Evolutionary conservation across 2,888 invertebrate genomes (phyloP), one percentile per base, ranked within the genome.

Genomic region (Sepioteuthis lessoniana): DNA sequence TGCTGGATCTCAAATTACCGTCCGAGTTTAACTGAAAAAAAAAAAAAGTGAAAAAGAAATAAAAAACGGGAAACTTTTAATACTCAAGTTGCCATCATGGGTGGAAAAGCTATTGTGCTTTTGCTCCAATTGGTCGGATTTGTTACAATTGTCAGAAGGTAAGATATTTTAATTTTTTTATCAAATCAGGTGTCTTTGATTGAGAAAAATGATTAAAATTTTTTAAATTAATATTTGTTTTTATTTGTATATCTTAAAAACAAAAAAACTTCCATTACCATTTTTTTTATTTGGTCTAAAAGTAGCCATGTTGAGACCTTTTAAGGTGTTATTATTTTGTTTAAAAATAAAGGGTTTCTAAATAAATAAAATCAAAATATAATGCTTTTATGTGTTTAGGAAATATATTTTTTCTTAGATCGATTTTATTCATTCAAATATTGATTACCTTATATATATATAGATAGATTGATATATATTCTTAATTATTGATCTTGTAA

Each of bases 1-100:
- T 76, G 76, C 76, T 76, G 76, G 76, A 35, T 76, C 76, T 76
- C 76, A 76, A n/a, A 76, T 76, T 76, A 76, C 76, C 76, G 76
- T 76, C n/a, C 76, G 76, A 76, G 76, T n/a, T 76, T n/a, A 76
- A 76, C 76, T 76, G 76, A 76, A 76, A 76, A 35, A 76, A 76
- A 35, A 76, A 76, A 76, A 76, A 76, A 31, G 28, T 3, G 31
- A n/a, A 0, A 76, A 76, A 76, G 10, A 76, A 76, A n/a, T n/a
- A 13, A 76, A 76, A 76, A n/a, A n/a, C 13, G 76, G 76, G 76
- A 76, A n/a, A 76, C n/a, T 35, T 76, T 76, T 35, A 55, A 55
- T 55, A 21, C 55, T 55, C 19, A 55, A 28, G 10, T n/a, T 76
- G n/a, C n/a, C 76, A 35, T 76, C n/a, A 76, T 76, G 76, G 76